These are phyloP conservation scores for Epirrita christyi DNA, from an alignment of 2,888 invertebrate species.

Conservation along the genomic window DNA sequence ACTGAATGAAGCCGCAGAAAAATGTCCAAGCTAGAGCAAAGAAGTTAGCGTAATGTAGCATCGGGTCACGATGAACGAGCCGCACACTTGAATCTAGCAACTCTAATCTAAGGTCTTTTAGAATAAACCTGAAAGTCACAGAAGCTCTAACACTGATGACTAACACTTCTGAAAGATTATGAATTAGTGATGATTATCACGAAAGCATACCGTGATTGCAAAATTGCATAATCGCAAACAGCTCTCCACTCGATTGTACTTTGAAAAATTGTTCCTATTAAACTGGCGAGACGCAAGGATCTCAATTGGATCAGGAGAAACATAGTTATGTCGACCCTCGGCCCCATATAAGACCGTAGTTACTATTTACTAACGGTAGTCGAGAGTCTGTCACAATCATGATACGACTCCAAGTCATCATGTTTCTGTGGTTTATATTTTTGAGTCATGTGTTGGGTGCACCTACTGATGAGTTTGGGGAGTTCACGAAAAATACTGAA, in stretches of 20 bases:
- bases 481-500: constrained; percentile 59
- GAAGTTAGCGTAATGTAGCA: too few relatives aligned
- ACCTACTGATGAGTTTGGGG: constrained; percentile 60
- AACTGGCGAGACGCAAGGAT: constrained; percentile 58
- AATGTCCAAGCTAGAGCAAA: too few relatives aligned
- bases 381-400: constrained; percentile 36
- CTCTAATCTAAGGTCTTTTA: too few relatives aligned
- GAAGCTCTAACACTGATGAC: too few relatives aligned
- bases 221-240: constrained; percentile 22
- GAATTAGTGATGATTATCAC: too few relatives aligned
- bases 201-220: not conserved
- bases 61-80: not conserved
- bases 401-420: constrained; percentile 46
- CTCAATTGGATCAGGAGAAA: constrained; percentile 75
- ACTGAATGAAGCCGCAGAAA: too few relatives aligned
- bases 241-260: constrained; percentile 58
- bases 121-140: too few relatives aligned
- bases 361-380: constrained; percentile 40
- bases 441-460: constrained; percentile 49
- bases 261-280: constrained; percentile 64
- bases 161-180: too few relatives aligned
- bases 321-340: constrained; percentile 54
- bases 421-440: constrained; percentile 56
- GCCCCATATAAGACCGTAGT: constrained; percentile 59
- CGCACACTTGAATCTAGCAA: too few relatives aligned